phyloP scores from a whole-genome alignment of 2,888 invertebrate genomes.

The Eupeodes latifasciatus region DNA sequence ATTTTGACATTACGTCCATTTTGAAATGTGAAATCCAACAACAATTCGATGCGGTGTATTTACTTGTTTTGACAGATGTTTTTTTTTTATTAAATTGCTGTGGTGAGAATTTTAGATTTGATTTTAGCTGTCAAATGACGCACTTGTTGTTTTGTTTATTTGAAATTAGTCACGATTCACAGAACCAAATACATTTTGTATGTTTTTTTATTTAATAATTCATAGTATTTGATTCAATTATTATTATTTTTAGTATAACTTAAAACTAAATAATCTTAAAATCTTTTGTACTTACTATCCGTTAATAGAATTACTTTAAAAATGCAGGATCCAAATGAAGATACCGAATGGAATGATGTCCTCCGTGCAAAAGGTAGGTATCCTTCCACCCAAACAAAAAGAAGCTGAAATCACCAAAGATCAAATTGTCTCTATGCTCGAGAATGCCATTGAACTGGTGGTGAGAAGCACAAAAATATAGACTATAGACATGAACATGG shows the following conservation, averaged over 20 bases:
- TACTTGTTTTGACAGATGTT: no score
- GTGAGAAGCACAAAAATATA: conserved; percentile 85
- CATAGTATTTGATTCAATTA: neutral
- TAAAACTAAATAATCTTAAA: neutral
- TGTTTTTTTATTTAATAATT: conserved; percentile 1
- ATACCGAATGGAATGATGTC: conserved; percentile 99
- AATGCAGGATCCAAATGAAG: conserved; percentile 91
- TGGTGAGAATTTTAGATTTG: no score
- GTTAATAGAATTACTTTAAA: neutral
- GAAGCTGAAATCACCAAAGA: conserved; percentile 95
- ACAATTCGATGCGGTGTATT: no score
- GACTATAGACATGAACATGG: conserved; percentile 89
- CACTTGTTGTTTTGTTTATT: no score
- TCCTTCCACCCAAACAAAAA: conserved; percentile 91
- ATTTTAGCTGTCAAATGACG: no score
- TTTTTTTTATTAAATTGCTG: no score
- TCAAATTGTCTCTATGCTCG: conserved; percentile 94
- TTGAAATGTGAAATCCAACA: no score
- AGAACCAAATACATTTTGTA: neutral
- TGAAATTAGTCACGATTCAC: conserved; percentile 58
- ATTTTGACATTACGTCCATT: no score
- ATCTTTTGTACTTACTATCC: neutral
- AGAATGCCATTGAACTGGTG: conserved; percentile 88
- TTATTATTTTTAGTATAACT: neutral
- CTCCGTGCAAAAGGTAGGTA: conserved; percentile 95